phyloP scores from a whole-genome alignment of 2,113 vertebrate species.

The Dissostichus mawsoni region DNA sequence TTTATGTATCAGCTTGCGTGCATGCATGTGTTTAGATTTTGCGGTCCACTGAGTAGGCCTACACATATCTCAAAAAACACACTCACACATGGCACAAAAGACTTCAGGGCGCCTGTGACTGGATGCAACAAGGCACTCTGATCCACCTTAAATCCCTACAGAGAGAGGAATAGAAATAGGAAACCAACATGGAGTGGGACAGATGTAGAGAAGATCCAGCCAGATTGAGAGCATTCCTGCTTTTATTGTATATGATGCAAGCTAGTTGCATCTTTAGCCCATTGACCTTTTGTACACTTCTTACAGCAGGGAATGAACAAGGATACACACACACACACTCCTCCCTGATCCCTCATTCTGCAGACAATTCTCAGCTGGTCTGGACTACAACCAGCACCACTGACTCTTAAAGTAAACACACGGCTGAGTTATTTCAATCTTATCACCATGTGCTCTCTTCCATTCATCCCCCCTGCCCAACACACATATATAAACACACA shows the following conservation, averaged over 20 bases:
- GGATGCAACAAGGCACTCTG: constrained; percentile 42
- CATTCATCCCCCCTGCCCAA: constrained; percentile 9
- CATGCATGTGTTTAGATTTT: constrained; percentile 53
- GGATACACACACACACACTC: constrained; percentile 18
- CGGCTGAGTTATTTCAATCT: constrained; percentile 52
- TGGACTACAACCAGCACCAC: constrained; percentile 42
- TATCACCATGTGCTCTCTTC: constrained; percentile 47
- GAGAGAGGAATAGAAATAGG: not conserved
- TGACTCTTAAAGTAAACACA: constrained; percentile 60
- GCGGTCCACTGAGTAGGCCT: constrained; percentile 33
- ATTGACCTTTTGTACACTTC: constrained; percentile 52
- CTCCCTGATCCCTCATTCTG: constrained; percentile 41
- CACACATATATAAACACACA: constrained; percentile 9
- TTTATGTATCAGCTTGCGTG: constrained; percentile 22
- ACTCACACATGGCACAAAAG: constrained; percentile 54
- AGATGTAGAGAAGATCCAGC: constrained; percentile 6
- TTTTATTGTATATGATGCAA: constrained; percentile 66
- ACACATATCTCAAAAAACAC: constrained; percentile 59
- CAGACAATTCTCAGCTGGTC: constrained; percentile 64
- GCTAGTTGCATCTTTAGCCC: constrained; percentile 18
- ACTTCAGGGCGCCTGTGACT: constrained; percentile 46
- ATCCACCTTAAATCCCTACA: constrained; percentile 54
- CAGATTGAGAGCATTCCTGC: constrained; percentile 48
- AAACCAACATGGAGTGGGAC: constrained; percentile 25
- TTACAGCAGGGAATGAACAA: constrained; percentile 9